Percentiles rank a stretch among this genome's conserved stretches.
Conservation (phyloP, 2,888 invertebrate species). For the Drosophila neotestacea region DNA sequence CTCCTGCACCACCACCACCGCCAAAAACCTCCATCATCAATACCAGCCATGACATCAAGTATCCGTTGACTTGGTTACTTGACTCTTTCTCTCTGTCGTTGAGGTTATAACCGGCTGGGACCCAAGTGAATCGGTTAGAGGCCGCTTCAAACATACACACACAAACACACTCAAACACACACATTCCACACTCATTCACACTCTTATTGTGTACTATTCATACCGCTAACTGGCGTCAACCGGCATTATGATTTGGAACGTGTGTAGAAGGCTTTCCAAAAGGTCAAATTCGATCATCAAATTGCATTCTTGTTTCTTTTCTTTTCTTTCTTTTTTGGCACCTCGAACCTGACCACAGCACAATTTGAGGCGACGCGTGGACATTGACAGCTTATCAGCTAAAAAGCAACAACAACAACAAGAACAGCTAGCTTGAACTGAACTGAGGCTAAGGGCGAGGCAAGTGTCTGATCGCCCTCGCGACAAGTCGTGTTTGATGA, state of each 20-base stretch:
- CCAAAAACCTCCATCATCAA: conserved; percentile 4
- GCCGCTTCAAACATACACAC: conserved; percentile 26
- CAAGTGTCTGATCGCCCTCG: conserved; percentile 22
- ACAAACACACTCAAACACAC: background rate
- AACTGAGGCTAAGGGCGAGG: conserved; percentile 32
- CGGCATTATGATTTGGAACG: conserved; percentile 10
- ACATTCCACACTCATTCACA: background rate
- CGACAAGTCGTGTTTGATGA: conserved; percentile 29
- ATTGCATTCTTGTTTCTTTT: conserved; percentile 29
- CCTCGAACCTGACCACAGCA: conserved; percentile 36
- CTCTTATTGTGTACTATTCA: background rate
- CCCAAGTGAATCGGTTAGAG: conserved; percentile 57
- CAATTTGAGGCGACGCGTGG: conserved; percentile 57
- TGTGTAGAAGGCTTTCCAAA: conserved; percentile 21
- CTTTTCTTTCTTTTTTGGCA: conserved; percentile 10
- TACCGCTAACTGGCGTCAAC: conserved; percentile 20
- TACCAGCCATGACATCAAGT: conserved; percentile 36
- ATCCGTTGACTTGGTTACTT: conserved; percentile 33
- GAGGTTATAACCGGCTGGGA: conserved; percentile 61
- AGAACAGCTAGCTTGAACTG: conserved; percentile 1
- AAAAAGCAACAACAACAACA: conserved; percentile 3
- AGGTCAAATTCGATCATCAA: conserved; percentile 48
- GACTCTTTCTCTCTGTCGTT: conserved; percentile 27
- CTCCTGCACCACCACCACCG: conserved; percentile 10
- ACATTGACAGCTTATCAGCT: conserved; percentile 60